Percentiles rank a stretch among this genome's conserved stretches.
Evolutionary conservation across 1,140 invertebrate species (phyloP).

Genomic region (Oedothorax gibbosus): DNA sequence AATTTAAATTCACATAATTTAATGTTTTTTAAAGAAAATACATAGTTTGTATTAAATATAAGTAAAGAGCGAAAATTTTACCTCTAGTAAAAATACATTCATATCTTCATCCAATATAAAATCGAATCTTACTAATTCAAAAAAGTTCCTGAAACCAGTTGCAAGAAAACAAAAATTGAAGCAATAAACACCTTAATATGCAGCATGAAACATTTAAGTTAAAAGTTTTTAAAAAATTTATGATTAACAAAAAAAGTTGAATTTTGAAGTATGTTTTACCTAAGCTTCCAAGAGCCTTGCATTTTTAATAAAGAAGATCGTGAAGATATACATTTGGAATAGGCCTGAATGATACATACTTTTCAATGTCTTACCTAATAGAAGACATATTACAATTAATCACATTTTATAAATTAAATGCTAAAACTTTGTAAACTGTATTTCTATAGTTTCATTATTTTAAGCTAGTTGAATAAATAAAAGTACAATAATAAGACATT

Average conservation of each 20-base stretch:
- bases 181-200: background rate
- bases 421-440: no score
- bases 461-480: no score
- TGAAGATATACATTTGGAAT: conserved; percentile 79
- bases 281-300: conserved; percentile 71
- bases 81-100: conserved; percentile 90
- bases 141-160: conserved; percentile 79
- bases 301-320: conserved; percentile 71
- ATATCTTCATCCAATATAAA: conserved; percentile 90
- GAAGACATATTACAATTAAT: background rate
- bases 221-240: background rate
- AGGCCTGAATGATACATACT: conserved; percentile 83
- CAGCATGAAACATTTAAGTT: background rate
- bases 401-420: no score
- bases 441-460: no score
- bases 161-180: background rate
- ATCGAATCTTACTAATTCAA: conserved; percentile 95
- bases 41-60: background rate
- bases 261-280: conserved; percentile 61
- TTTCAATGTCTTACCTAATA: conserved; percentile 76
- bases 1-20: no score
- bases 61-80: conserved; percentile 63
- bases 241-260: no score
- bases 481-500: no score
- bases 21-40: no score